Conservation (phyloP, 2,797 vertebrate species). For the Melanotaenia trifasciata region DNA sequence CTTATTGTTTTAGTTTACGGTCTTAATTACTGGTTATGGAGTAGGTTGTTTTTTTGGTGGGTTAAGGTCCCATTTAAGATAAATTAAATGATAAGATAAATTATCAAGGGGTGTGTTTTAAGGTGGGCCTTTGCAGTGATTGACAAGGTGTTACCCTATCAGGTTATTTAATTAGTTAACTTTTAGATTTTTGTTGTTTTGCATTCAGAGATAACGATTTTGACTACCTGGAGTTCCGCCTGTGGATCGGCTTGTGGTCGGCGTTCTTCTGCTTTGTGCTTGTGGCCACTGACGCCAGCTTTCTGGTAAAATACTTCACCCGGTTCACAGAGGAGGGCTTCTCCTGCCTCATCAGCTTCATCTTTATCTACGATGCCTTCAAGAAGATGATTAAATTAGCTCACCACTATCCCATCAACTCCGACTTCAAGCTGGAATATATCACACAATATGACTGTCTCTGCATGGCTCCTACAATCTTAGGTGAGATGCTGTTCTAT, state of each 20-base stretch:
- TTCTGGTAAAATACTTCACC: slow-evolving; percentile 97
- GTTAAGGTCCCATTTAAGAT: too few species aligned
- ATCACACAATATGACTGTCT: slow-evolving; percentile 91
- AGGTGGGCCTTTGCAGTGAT: too few species aligned
- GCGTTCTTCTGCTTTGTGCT: slow-evolving; percentile 92
- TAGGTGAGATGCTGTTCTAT: slow-evolving; percentile 80
- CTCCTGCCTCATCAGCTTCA: slow-evolving; percentile 99
- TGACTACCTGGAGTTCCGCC: slow-evolving; percentile 96
- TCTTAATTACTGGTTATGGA: too few species aligned
- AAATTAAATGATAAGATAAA: too few species aligned
- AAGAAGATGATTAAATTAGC: slow-evolving; percentile 98
- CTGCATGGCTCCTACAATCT: slow-evolving; percentile 85
- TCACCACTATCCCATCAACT: slow-evolving; percentile 94
- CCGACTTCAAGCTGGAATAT: slow-evolving; percentile 85
- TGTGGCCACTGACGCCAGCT: slow-evolving; percentile 96
- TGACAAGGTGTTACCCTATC: too few species aligned
- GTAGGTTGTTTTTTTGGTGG: too few species aligned
- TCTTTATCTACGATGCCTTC: slow-evolving; percentile 98
- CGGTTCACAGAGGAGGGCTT: slow-evolving; percentile 99
- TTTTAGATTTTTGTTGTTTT: not conserved
- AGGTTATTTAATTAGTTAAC: not conserved
- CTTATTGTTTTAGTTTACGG: too few species aligned
- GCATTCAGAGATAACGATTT: slow-evolving; percentile 88
- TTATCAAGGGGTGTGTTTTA: too few species aligned
- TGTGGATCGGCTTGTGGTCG: slow-evolving; percentile 99